Evolutionary conservation across 2,888 invertebrate genomes (phyloP).

Genomic region (Vanessa cardui): DNA sequence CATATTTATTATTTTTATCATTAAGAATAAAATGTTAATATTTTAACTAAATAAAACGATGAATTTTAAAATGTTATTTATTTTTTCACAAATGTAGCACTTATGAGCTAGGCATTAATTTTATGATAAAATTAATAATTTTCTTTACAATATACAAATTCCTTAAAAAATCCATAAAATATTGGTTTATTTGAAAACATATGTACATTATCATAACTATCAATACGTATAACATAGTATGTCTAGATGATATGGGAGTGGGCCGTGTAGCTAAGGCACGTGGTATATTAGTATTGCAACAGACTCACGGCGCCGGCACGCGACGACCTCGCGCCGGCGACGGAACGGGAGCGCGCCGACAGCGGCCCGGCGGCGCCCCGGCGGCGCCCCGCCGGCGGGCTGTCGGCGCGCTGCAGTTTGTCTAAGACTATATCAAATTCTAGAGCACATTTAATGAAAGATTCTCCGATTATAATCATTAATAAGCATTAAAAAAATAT

Average conservation of each 20-base stretch:
- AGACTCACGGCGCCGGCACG: background rate
- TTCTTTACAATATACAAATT: slow-evolving; percentile 84
- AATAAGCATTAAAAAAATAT: slow-evolving; percentile 58
- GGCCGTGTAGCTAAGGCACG: slow-evolving; percentile 80
- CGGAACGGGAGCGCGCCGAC: slow-evolving; percentile 26
- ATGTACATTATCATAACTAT: slow-evolving; percentile 79
- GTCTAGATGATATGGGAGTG: slow-evolving; percentile 78
- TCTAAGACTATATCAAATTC: slow-evolving; percentile 5
- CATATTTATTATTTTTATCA: slow-evolving; percentile 5
- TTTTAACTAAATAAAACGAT: slow-evolving; percentile 65
- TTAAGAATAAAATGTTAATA: slow-evolving; percentile 10
- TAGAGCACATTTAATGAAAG: slow-evolving; percentile 44
- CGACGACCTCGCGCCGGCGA: background rate
- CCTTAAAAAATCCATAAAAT: slow-evolving; percentile 82
- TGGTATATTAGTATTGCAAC: slow-evolving; percentile 64
- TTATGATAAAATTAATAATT: slow-evolving; percentile 82
- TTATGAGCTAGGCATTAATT: slow-evolving; percentile 81
- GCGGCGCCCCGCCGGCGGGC: slow-evolving; percentile 25
- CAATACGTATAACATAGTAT: slow-evolving; percentile 75
- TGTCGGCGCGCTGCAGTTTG: background rate
- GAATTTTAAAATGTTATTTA: slow-evolving; percentile 77
- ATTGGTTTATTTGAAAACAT: slow-evolving; percentile 81
- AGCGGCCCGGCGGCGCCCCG: slow-evolving; percentile 39
- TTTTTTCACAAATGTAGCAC: slow-evolving; percentile 81
- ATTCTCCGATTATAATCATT: slow-evolving; percentile 59